Conservation (phyloP, 2,888 invertebrate genomes). For the Gnatocerus cornutus region DNA sequence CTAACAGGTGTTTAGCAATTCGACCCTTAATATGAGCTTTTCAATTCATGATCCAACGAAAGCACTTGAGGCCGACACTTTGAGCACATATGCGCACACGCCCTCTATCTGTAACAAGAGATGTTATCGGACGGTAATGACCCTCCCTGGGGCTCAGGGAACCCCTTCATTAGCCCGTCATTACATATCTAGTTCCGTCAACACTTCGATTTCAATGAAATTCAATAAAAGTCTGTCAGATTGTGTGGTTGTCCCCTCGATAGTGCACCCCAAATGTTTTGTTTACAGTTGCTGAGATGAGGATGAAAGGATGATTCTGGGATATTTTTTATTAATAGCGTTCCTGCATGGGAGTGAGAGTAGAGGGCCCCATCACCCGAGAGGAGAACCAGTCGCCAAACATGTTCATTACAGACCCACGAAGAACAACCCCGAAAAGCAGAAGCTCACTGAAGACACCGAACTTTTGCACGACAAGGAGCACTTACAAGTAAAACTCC, state of each 20-base stretch:
- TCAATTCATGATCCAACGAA: conserved; percentile 47
- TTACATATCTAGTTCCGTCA: conserved; percentile 65
- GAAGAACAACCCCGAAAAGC: conserved; percentile 71
- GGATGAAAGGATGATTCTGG: conserved; percentile 35
- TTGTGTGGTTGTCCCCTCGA: conserved; percentile 31
- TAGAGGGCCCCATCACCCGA: conserved; percentile 80
- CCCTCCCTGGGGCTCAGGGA: conserved; percentile 64
- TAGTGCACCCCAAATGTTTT: conserved; percentile 35
- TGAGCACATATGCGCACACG: conserved; percentile 65
- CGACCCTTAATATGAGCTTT: conserved; percentile 45
- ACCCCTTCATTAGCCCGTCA: conserved; percentile 69
- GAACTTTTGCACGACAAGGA: conserved; percentile 83
- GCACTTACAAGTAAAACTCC: conserved; percentile 73
- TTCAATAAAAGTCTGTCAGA: conserved; percentile 64
- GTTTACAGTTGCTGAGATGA: conserved; percentile 43
- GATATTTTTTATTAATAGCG: conserved; percentile 26
- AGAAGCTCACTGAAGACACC: conserved; percentile 80
- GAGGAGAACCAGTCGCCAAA: conserved; percentile 70
- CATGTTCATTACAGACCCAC: conserved; percentile 78
- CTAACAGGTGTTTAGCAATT: conserved; percentile 48
- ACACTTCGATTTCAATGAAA: conserved; percentile 67
- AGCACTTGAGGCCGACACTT: conserved; percentile 69
- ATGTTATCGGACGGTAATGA: conserved; percentile 71
- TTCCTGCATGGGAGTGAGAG: conserved; percentile 45
- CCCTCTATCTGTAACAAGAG: conserved; percentile 67